Conservation (phyloP, 2,113 vertebrate genomes). For the Isichthys henryi region DNA sequence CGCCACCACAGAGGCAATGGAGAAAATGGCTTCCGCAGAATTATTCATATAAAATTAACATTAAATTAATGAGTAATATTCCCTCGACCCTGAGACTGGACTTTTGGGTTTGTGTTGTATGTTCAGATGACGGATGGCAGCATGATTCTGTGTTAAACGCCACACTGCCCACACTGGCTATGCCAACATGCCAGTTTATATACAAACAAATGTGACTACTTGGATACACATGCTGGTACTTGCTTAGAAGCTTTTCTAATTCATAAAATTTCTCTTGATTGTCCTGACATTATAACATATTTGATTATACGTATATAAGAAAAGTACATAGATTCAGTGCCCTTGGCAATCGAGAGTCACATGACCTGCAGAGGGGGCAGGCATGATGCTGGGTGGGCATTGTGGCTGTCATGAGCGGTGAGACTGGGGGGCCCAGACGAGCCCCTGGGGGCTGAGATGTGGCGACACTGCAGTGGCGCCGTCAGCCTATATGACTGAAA, state of each 20-base stretch:
- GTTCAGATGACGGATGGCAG: not conserved
- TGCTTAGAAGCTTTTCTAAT: not conserved
- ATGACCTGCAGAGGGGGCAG: not conserved
- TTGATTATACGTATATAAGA: not conserved
- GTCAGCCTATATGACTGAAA: not conserved
- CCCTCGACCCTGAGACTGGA: not conserved
- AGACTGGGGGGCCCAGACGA: not conserved
- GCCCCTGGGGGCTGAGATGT: not conserved
- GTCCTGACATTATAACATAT: not conserved
- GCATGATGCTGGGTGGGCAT: not conserved
- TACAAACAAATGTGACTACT: not conserved
- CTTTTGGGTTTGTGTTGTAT: not conserved
- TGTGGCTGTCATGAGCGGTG: not conserved
- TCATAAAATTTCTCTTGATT: not conserved
- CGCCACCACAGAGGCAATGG: not conserved
- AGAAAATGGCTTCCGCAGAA: not conserved
- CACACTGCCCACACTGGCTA: not conserved
- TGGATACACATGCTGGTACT: not conserved
- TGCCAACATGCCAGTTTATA: not conserved
- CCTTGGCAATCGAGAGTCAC: not conserved
- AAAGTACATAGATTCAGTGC: not conserved
- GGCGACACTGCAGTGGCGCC: not conserved
- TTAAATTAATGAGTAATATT: slow-evolving; percentile 8
- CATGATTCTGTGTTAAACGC: not conserved
- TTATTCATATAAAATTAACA: slow-evolving; percentile 8